These are phyloP conservation scores for Passer domesticus DNA, from an alignment of 2,113 vertebrate genomes.

Conservation along the genomic window DNA sequence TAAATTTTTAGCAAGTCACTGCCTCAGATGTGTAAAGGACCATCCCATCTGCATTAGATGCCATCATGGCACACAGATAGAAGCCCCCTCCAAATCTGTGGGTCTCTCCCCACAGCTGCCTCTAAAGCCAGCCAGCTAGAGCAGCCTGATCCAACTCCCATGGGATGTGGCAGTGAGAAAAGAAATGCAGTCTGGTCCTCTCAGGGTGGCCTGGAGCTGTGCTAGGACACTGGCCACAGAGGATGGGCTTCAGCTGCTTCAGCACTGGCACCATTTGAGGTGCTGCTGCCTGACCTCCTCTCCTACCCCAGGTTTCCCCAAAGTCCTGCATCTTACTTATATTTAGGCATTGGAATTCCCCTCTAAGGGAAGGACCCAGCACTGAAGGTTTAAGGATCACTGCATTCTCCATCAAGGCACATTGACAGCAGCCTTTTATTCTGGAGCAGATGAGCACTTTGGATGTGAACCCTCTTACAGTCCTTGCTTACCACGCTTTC, in stretches of 20 bases:
- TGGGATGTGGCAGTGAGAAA: rapidly evolving
- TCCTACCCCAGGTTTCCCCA: neutral
- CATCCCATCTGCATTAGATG: neutral
- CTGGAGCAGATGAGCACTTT: neutral
- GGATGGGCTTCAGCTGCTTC: neutral
- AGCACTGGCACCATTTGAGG: neutral
- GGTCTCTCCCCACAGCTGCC: neutral
- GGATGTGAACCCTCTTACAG: neutral
- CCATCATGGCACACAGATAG: rapidly evolving
- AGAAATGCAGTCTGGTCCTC: neutral
- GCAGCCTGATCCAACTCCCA: neutral
- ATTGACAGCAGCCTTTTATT: neutral
- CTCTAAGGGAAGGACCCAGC: neutral
- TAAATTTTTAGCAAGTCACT: neutral
- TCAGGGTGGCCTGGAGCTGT: neutral
- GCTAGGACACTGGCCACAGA: neutral
- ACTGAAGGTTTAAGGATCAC: neutral
- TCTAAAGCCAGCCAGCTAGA: neutral
- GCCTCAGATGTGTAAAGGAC: neutral
- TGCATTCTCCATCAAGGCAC: neutral
- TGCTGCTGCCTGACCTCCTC: neutral
- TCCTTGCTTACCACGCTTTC: neutral
- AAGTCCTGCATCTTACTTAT: rapidly evolving
- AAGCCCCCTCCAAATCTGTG: neutral
- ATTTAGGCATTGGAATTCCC: neutral